Percentiles rank a stretch among this genome's conserved stretches.
phyloP scores from a whole-genome alignment of 2,888 invertebrate genomes.

The Schizotus pectinicornis region DNA sequence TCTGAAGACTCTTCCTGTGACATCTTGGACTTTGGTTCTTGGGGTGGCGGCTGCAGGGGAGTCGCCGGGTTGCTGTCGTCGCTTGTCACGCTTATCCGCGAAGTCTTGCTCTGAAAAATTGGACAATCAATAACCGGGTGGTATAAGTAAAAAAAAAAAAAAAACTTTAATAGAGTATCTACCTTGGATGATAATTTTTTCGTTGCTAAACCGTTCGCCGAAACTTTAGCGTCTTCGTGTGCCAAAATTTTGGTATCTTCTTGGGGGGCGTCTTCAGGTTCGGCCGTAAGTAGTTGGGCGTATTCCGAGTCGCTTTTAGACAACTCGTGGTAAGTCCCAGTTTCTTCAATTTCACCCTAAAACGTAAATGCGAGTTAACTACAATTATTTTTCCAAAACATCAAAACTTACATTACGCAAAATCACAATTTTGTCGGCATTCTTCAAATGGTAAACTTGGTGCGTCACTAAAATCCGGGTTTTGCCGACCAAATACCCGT shows the following conservation, averaged over 20 bases:
- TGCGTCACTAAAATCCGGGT: conserved; percentile 84
- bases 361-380: conserved; percentile 15
- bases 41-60: conserved; percentile 43
- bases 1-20: conserved; percentile 64
- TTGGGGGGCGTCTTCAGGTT: conserved; percentile 53
- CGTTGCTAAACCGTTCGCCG: too few species aligned
- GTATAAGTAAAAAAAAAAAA: too few species aligned
- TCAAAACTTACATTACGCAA: conserved; percentile 67
- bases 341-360: conserved; percentile 59
- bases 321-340: conserved; percentile 59
- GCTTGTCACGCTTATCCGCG: conserved; percentile 45
- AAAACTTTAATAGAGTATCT: too few species aligned
- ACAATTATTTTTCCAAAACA: too few species aligned
- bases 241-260: conserved; percentile 46
- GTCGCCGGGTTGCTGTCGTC: conserved; percentile 55
- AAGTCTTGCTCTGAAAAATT: too few species aligned
- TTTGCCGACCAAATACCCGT: conserved; percentile 68
- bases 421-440: conserved; percentile 71
- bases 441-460: conserved; percentile 80
- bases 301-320: conserved; percentile 60
- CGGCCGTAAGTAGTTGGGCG: conserved; percentile 58
- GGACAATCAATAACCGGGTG: too few species aligned
- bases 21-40: conserved; percentile 58
- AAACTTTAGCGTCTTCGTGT: conserved; percentile 39
- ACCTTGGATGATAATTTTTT: too few species aligned